Evolutionary conservation across 2,888 invertebrate species (phyloP).

Genomic region (Agelastica alni): DNA sequence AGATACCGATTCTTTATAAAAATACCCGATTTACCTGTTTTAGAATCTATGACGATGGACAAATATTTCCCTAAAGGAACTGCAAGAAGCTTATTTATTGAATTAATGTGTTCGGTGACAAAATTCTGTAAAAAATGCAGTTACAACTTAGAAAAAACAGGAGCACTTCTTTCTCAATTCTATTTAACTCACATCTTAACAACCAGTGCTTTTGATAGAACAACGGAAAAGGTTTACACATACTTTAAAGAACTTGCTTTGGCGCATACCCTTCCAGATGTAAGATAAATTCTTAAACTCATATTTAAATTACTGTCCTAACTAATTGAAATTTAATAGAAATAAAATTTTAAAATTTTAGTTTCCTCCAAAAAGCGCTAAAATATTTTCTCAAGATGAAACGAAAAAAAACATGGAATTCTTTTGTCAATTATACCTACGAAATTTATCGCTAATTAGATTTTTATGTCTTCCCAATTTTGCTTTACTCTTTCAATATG

Average conservation of each 20-base stretch:
- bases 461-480: constrained; percentile 52
- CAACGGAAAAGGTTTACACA: constrained; percentile 50
- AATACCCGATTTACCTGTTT: not conserved
- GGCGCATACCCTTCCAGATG: constrained; percentile 47
- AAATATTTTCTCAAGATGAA: constrained; percentile 49
- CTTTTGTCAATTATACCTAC: constrained; percentile 51
- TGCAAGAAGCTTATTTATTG: constrained; percentile 44
- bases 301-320: not conserved
- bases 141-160: constrained; percentile 46
- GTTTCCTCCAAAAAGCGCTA: constrained; percentile 49
- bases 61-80: constrained; percentile 44
- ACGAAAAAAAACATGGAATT: constrained; percentile 45
- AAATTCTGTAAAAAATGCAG: constrained; percentile 47
- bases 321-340: constrained; percentile 16
- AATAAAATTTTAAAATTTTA: constrained; percentile 33
- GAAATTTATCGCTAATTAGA: constrained; percentile 52
- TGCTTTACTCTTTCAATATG: constrained; percentile 47
- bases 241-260: constrained; percentile 52
- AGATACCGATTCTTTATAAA: too few species aligned
- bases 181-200: constrained; percentile 52
- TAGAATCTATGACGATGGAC: constrained; percentile 43
- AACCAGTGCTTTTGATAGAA: constrained; percentile 43
- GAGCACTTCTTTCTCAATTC: constrained; percentile 51
- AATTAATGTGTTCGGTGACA: constrained; percentile 47
- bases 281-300: too few species aligned